phyloP scores from a whole-genome alignment of 2,797 vertebrate species.

The Pelobates cultripes region DNA sequence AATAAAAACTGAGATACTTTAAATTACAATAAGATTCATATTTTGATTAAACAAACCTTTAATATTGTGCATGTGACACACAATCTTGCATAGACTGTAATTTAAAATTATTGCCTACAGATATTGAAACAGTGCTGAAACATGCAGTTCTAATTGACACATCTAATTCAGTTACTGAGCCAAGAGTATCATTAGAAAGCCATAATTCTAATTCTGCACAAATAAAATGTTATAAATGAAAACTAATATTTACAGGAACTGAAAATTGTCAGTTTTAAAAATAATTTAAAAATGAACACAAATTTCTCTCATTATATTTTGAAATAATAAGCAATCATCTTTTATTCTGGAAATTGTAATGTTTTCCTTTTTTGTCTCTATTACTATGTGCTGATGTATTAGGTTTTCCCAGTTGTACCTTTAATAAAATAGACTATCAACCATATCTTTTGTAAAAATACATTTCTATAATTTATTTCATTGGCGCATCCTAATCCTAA shows the following conservation, averaged over 20 bases:
- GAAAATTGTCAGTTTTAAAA: not conserved
- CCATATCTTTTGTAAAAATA: too few species aligned
- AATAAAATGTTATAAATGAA: slow-evolving; percentile 12
- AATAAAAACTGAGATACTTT: slow-evolving; percentile 12
- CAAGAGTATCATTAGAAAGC: slow-evolving; percentile 5
- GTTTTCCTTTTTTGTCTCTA: too few species aligned
- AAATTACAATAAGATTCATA: slow-evolving; percentile 1
- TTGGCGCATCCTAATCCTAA: too few species aligned
- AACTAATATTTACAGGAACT: not conserved
- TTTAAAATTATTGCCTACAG: slow-evolving; percentile 39
- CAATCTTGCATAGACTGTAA: slow-evolving; percentile 20
- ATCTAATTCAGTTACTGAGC: slow-evolving; percentile 15
- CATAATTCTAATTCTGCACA: slow-evolving; percentile 22
- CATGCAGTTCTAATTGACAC: slow-evolving; percentile 26
- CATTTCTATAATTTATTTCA: too few species aligned
- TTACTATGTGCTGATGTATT: too few species aligned
- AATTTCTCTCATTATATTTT: too few species aligned
- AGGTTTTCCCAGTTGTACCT: too few species aligned
- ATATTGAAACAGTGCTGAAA: slow-evolving; percentile 35
- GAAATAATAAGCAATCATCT: too few species aligned
- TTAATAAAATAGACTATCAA: too few species aligned
- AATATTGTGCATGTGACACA: slow-evolving; percentile 5
- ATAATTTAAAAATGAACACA: not conserved
- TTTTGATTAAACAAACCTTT: slow-evolving; percentile 36
- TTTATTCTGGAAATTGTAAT: too few species aligned